These are phyloP conservation scores for Riparia riparia DNA, from an alignment of 2,113 vertebrate genomes.

Conservation along the genomic window DNA sequence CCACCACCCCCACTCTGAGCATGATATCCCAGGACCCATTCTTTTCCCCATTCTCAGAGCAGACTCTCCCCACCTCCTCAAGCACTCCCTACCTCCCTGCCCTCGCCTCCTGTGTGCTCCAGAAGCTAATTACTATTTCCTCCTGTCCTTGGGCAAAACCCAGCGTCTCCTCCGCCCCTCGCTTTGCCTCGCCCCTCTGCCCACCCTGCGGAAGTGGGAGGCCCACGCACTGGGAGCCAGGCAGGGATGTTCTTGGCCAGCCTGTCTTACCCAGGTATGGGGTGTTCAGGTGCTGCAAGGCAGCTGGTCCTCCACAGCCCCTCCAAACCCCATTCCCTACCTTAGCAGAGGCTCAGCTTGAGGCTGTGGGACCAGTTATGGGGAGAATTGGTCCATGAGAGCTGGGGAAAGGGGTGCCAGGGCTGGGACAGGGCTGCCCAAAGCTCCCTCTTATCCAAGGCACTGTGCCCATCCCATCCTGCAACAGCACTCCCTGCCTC, in stretches of 20 bases:
- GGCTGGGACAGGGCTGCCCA: neutral
- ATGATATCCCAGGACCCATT: fast-evolving
- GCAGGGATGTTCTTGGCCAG: neutral
- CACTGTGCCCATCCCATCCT: fast-evolving
- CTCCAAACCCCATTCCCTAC: neutral
- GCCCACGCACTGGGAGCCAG: fast-evolving
- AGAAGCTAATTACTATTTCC: neutral
- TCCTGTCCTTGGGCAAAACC: conserved; percentile 11
- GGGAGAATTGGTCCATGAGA: neutral
- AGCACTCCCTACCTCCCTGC: neutral
- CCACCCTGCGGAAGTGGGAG: neutral
- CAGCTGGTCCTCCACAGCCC: fast-evolving
- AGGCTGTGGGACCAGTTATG: neutral
- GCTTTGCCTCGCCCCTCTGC: fast-evolving
- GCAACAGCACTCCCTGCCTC: neutral
- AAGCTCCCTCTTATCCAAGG: neutral
- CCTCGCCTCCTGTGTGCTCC: neutral
- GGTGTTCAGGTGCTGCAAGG: neutral
- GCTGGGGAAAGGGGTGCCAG: neutral
- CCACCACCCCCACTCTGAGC: too few species aligned
- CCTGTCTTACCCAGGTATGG: neutral
- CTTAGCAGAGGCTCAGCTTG: neutral
- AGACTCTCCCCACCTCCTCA: fast-evolving
- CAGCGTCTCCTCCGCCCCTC: neutral
- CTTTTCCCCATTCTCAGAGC: neutral